Evolutionary conservation across 2,113 vertebrate genomes (phyloP), one percentile per base, ranked within the genome.

Genomic region (Coptodon rendalli): DNA sequence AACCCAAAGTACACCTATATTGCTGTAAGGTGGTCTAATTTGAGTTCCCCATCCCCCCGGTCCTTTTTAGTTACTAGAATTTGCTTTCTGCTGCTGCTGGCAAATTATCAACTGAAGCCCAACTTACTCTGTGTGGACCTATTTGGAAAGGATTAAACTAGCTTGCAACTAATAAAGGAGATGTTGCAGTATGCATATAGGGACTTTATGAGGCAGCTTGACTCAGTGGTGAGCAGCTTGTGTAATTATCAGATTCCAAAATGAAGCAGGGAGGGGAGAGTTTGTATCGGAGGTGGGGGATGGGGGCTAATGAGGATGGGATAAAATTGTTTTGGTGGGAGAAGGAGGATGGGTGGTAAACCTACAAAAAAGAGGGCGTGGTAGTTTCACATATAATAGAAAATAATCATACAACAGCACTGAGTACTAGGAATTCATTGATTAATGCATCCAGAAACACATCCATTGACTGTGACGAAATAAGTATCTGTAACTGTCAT

Each of bases 151-250:
- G 89, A 95, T 93, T 93, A 93, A 87, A 92, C 50, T 82, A 79
- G 88, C 87, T 36, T 53, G 89, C 89, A 89, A 84, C 93, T 95
- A 93, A 95, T 95, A 94, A 93, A 92, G 79, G 90, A 85, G 84
- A 71, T 86, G 89, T 93, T 93, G 89, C 81, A 59, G 90, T 86
- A 87, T 93, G 89, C 90, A 90, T 91, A 88, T 87, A 83, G 81
- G 76, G 81, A 50, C 84, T 90, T 92, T 89, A 94, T 89, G 71
- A 81, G 61, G 86, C 73, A 53, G 92, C 56, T 87, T 88, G 89
- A 89, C 86, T 95, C 52, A 34, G 88, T 80, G 82, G 87, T 89
- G 88, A 92, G 88, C 88, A 93, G 84, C 89, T 86, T 86, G 88
- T 85, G 71, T 89, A 90, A 93, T 95, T 93, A 93, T 90, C 84